phyloP scores from a whole-genome alignment of 2,797 vertebrate genomes.

The Crossoptilon crossoptilon region DNA sequence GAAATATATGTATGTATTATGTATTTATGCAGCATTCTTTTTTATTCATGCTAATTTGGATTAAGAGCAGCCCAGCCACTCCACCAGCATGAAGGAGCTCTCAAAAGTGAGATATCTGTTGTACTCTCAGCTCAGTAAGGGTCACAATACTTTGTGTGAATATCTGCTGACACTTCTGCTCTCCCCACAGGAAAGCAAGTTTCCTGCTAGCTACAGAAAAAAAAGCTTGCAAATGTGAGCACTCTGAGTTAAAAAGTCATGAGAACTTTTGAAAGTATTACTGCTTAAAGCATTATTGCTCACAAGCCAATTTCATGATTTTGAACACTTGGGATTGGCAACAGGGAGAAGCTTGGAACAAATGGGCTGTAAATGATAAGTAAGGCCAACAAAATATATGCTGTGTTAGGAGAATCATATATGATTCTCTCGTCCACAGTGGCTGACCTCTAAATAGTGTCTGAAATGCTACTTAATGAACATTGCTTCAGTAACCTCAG shows the following conservation, averaged over 20 bases:
- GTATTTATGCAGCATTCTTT: neutral
- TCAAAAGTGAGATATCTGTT: slow-evolving; percentile 1
- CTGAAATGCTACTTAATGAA: slow-evolving; percentile 37
- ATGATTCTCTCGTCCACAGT: slow-evolving; percentile 25
- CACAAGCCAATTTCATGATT: slow-evolving; percentile 33
- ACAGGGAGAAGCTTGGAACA: neutral
- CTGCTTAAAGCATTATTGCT: neutral
- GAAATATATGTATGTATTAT: too few species aligned
- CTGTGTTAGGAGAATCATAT: neutral
- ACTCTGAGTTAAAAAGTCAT: neutral
- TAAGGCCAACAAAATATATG: slow-evolving; percentile 25
- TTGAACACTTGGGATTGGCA: slow-evolving; percentile 10
- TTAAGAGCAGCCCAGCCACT: neutral
- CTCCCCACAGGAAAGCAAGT: neutral
- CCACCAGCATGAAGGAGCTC: neutral
- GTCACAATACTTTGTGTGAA: neutral
- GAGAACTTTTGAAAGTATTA: slow-evolving; percentile 1
- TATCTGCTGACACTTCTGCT: slow-evolving; percentile 1
- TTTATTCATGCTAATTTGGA: neutral
- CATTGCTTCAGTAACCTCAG: neutral
- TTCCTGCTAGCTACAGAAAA: neutral
- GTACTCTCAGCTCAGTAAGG: neutral
- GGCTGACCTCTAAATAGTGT: slow-evolving; percentile 31
- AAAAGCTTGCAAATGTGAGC: neutral
- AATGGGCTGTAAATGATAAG: slow-evolving; percentile 35